Evolutionary conservation across 2,113 vertebrate species (phyloP).

Genomic region (Sterrhoptilus dennistouni): DNA sequence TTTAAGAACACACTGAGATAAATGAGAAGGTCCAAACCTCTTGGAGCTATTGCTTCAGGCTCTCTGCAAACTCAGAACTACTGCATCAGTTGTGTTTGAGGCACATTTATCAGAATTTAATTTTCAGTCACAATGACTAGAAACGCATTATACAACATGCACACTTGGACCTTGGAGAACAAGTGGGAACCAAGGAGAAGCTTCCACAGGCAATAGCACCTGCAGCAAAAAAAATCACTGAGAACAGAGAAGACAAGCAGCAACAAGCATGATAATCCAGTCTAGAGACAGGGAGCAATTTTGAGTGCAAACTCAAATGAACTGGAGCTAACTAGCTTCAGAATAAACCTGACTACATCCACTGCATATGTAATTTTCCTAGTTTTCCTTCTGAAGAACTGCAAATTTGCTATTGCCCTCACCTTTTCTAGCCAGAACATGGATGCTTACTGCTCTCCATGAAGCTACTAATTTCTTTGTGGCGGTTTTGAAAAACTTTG

Average conservation of each 20-base stretch:
- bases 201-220: not conserved
- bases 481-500: not conserved
- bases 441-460: not conserved
- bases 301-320: not conserved
- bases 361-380: not conserved
- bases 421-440: not conserved
- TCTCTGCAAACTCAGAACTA: not conserved
- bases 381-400: not conserved
- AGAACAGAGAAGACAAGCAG: not conserved
- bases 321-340: not conserved
- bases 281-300: not conserved
- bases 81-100: not conserved
- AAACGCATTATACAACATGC: not conserved
- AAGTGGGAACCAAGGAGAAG: not conserved
- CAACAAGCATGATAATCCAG: not conserved
- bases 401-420: not conserved
- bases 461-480: not conserved
- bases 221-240: not conserved
- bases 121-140: not conserved
- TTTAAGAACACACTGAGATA: constrained; percentile 1
- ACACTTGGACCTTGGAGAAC: not conserved
- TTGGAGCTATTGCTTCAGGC: constrained; percentile 2
- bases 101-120: not conserved
- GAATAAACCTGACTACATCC: not conserved
- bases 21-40: not conserved